These are phyloP conservation scores for Morbakka virulenta DNA, from an alignment of 30 jellyfish, hydroid and myxozoan genomes.

Conservation along the genomic window DNA sequence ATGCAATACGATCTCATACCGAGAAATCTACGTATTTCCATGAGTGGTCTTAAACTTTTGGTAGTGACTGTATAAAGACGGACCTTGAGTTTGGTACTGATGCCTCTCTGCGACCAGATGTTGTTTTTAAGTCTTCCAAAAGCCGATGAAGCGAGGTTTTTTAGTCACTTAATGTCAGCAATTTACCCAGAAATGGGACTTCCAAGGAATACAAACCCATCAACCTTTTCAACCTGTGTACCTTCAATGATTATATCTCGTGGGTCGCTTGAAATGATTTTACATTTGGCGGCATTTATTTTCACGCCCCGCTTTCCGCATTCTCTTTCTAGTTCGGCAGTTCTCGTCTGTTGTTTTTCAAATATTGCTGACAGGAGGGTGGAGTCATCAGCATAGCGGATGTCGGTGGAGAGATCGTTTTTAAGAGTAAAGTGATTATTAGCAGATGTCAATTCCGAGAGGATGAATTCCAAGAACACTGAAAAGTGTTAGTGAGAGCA, in stretches of 20 bases:
- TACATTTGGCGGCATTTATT: neutral
- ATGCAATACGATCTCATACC: too few species aligned
- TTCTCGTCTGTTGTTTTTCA: neutral
- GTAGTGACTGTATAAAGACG: neutral
- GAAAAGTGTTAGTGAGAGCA: conserved; percentile 20
- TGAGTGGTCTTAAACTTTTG: too few species aligned
- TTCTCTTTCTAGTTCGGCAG: neutral
- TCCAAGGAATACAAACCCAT: neutral
- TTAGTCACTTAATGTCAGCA: neutral
- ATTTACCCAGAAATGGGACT: too few species aligned
- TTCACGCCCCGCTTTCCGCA: too few species aligned
- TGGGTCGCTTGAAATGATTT: neutral
- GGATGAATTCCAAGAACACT: too few species aligned
- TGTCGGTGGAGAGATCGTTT: neutral
- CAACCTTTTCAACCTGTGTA: too few species aligned
- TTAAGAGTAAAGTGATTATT: neutral
- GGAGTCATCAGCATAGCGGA: neutral
- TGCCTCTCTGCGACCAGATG: neutral
- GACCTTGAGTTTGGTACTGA: neutral
- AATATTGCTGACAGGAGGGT: neutral
- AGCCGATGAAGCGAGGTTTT: neutral
- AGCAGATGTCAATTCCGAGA: conserved; percentile 4
- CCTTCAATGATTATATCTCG: too few species aligned
- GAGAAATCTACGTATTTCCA: too few species aligned
- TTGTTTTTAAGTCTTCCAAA: neutral